These are phyloP conservation scores for Gasterosteus aculeatus DNA, from an alignment of 2,113 vertebrate species.

Conservation along the genomic window DNA sequence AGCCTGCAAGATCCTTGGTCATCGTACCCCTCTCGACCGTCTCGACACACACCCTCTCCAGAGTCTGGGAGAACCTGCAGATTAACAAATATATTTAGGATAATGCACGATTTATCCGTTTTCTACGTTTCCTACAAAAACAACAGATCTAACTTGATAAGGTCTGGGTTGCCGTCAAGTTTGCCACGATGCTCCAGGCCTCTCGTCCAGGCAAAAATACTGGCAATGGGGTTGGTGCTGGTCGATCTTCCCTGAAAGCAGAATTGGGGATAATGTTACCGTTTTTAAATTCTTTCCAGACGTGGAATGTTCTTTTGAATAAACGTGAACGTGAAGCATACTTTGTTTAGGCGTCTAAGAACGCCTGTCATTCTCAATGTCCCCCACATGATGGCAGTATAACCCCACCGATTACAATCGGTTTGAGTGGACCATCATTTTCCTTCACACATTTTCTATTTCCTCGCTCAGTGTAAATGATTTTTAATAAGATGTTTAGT, in stretches of 20 bases:
- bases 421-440: neutral
- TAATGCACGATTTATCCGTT: neutral
- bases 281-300: neutral
- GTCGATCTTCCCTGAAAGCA: constrained; percentile 89
- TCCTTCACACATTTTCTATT: neutral
- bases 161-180: constrained; percentile 90
- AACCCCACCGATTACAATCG: constrained; percentile 6
- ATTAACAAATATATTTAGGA: neutral
- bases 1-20: constrained; percentile 98
- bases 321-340: neutral
- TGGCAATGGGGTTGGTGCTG: constrained; percentile 98
- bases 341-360: neutral
- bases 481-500: constrained; percentile 8
- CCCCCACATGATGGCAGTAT: constrained; percentile 68
- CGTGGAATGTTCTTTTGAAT: neutral
- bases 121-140: neutral
- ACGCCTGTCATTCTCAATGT: neutral
- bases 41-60: constrained; percentile 93
- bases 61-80: constrained; percentile 90
- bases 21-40: constrained; percentile 95
- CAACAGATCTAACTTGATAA: constrained; percentile 86
- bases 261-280: neutral
- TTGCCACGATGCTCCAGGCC: constrained; percentile 96
- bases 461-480: neutral
- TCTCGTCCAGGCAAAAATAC: constrained; percentile 97